These are phyloP conservation scores for Podarcis muralis DNA, from an alignment of 2,113 vertebrate species.

Conservation along the genomic window DNA sequence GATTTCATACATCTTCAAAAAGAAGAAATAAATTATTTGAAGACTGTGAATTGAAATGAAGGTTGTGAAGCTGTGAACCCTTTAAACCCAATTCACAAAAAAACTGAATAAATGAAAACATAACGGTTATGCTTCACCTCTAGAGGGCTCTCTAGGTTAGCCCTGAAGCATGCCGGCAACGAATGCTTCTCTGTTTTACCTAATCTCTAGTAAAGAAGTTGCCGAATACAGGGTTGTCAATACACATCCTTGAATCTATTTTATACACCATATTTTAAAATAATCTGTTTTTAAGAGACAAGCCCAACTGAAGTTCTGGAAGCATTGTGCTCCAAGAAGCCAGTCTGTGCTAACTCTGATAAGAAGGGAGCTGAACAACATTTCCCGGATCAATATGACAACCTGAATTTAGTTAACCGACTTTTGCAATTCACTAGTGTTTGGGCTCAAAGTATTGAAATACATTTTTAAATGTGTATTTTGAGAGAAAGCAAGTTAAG, in stretches of 20 bases:
- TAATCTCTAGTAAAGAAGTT: background rate
- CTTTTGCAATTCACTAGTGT: background rate
- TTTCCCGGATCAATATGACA: background rate
- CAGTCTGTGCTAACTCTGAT: background rate
- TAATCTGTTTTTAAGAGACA: background rate
- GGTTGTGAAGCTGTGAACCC: background rate
- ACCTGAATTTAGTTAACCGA: background rate
- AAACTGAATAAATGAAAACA: background rate
- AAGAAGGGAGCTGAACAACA: background rate
- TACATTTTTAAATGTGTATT: background rate
- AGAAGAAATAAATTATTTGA: background rate
- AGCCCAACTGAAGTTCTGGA: background rate
- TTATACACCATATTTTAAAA: background rate
- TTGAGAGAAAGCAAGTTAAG: background rate
- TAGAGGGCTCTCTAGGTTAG: slow-evolving; percentile 7
- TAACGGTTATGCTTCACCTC: background rate
- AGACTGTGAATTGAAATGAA: background rate
- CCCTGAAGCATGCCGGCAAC: background rate
- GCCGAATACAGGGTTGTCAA: background rate
- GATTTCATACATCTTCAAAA: background rate
- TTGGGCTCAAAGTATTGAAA: background rate
- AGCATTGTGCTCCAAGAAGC: background rate
- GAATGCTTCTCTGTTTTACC: too few species aligned
- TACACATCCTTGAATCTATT: background rate
- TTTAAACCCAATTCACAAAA: background rate